phyloP scores from a whole-genome alignment of 2,797 vertebrate genomes.

The Meda fulgida region DNA sequence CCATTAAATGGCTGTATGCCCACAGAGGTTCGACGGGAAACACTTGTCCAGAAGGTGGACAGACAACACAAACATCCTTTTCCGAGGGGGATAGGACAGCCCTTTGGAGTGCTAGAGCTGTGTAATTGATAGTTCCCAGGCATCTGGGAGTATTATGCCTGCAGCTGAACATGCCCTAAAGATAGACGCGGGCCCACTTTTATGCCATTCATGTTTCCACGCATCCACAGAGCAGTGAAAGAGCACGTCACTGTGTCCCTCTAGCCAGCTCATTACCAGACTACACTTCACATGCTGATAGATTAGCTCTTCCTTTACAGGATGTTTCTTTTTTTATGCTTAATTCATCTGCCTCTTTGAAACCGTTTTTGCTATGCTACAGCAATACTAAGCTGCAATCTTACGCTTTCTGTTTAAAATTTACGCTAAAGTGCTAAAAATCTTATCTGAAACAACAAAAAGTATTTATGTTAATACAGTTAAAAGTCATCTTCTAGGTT shows the following conservation, averaged over 20 bases:
- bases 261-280: constrained; percentile 37
- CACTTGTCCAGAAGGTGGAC: constrained; percentile 59
- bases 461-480: background rate
- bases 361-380: background rate
- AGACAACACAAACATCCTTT: constrained; percentile 70
- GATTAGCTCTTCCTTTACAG: constrained; percentile 13
- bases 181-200: constrained; percentile 50
- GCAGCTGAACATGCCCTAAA: constrained; percentile 57
- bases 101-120: constrained; percentile 47
- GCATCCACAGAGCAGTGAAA: constrained; percentile 41
- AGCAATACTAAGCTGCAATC: background rate
- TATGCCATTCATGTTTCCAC: constrained; percentile 55
- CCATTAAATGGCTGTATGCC: constrained; percentile 34
- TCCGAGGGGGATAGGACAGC: constrained; percentile 49
- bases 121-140: constrained; percentile 65
- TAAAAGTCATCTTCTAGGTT: background rate
- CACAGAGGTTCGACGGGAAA: constrained; percentile 59
- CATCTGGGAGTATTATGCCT: constrained; percentile 58
- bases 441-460: background rate
- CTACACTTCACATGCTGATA: constrained; percentile 12
- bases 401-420: background rate
- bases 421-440: background rate
- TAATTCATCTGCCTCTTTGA: constrained; percentile 7
- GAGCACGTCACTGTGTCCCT: constrained; percentile 13
- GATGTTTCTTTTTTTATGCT: constrained; percentile 13